A percentile compares a stretch with the other conserved stretches of the same genome.
These are phyloP conservation scores for Spheniscus mendiculus DNA, from an alignment of 2,113 vertebrate species.

Conservation along the genomic window DNA sequence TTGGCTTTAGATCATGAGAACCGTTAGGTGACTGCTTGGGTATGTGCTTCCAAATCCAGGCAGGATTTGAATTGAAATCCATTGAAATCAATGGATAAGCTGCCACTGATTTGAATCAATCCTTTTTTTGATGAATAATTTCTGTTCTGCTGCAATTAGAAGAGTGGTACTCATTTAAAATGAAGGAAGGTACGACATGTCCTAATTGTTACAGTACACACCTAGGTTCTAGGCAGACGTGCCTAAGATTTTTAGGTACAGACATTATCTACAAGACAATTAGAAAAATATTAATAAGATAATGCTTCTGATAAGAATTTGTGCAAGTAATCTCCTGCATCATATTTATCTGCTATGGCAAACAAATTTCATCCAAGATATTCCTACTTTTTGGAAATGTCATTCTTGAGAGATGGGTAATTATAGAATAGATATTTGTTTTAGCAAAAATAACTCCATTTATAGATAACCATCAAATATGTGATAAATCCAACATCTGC, in stretches of 20 bases:
- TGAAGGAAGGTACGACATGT: background rate
- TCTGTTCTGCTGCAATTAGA: background rate
- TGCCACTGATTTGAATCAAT: background rate
- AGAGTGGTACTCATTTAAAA: background rate
- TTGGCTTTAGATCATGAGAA: background rate
- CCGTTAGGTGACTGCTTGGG: background rate
- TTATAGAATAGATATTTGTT: background rate
- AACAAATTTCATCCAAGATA: background rate
- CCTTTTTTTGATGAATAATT: background rate
- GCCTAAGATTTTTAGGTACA: background rate
- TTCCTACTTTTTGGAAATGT: background rate
- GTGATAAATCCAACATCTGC: background rate
- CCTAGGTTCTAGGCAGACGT: background rate
- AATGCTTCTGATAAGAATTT: background rate
- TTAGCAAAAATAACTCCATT: background rate
- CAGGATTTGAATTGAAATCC: background rate
- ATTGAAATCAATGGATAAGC: background rate
- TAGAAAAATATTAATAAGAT: background rate
- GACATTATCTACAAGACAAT: background rate
- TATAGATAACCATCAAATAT: background rate
- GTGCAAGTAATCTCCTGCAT: background rate
- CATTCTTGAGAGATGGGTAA: background rate
- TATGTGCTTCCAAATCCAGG: background rate
- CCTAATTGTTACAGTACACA: background rate
- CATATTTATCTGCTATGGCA: background rate